Base-by-base conservation (phyloP, 2,888 invertebrate species). In the Parnassius glacialis region DNA sequence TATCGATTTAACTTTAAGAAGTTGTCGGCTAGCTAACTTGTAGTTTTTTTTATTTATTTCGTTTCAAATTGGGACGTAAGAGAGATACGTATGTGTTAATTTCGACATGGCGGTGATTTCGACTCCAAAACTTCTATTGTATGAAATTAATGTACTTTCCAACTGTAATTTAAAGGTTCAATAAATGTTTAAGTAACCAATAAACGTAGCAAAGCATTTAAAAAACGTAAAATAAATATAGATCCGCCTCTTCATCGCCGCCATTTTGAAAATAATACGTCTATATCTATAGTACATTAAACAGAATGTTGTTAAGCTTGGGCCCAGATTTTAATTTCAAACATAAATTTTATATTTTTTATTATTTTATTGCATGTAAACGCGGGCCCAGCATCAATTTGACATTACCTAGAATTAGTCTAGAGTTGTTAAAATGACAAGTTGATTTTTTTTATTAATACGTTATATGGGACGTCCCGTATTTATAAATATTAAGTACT, bases 361-460 rank as follows among this genome's bases (percentile, higher is more conserved):
- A 67, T 62, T 65, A 67, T 65, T 60, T 66, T 64, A 63, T 65
- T 62, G 64, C 64, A 60, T 25, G 16, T 10, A 34, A 44, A 47
- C 55, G 62, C 62, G 72, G 72, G 73, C 72, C 71, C 70, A 13
- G 13, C 48, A 71, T 78, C 88, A 79, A 91, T 90, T 91, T 90
- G 90, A 86, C 89, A 87, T 90, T 91, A 90, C 90, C 90, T 91
- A 91, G 90, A 85, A 68, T 68, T 62, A 61, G 64, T 87, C 89
- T 90, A 91, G 90, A 64, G 90, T 90, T 84, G 70, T 76, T 85
- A 88, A 91, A 85, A 87, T 90, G 88, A 83, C 87, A 90, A 91
- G 85, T 90, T 88, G 89, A 73, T 68, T 74, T 71, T 70, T 68
- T 54, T 59, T 72, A 61, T 66, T 64, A 20, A 57, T 52, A 60